Conservation (phyloP, 2,113 vertebrate genomes). For the Gymnocephalus cernua region DNA sequence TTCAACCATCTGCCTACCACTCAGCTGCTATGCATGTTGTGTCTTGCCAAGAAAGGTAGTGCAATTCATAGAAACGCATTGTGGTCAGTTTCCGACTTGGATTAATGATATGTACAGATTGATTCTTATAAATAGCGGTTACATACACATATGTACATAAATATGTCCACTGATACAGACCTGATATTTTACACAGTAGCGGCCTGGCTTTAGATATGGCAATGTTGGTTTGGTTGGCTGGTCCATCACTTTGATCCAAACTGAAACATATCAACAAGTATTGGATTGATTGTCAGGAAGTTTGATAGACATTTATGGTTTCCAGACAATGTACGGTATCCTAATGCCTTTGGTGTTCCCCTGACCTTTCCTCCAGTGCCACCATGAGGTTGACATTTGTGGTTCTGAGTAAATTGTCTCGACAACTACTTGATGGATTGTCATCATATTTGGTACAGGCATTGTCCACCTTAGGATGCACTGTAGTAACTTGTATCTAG, state of each 20-base stretch:
- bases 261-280: not conserved
- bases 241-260: not conserved
- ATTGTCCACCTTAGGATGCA: not conserved
- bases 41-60: too few relatives aligned
- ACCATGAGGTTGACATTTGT: not conserved
- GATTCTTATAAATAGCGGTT: constrained; percentile 2
- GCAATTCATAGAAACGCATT: too few relatives aligned
- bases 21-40: too few relatives aligned
- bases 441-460: not conserved
- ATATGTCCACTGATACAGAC: not conserved
- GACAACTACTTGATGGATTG: not conserved
- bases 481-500: not conserved
- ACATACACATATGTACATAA: not conserved
- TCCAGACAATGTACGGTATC: not conserved
- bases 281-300: not conserved
- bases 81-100: not conserved
- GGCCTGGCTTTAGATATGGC: not conserved
- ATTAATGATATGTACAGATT: constrained; percentile 11
- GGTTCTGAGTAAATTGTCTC: not conserved
- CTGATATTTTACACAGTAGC: not conserved
- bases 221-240: not conserved
- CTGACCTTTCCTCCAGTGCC: not conserved
- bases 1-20: too few relatives aligned
- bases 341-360: not conserved
- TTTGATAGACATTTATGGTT: not conserved